Base-by-base conservation (phyloP, 1,140 invertebrate species). In the Procambarus clarkii region DNA sequence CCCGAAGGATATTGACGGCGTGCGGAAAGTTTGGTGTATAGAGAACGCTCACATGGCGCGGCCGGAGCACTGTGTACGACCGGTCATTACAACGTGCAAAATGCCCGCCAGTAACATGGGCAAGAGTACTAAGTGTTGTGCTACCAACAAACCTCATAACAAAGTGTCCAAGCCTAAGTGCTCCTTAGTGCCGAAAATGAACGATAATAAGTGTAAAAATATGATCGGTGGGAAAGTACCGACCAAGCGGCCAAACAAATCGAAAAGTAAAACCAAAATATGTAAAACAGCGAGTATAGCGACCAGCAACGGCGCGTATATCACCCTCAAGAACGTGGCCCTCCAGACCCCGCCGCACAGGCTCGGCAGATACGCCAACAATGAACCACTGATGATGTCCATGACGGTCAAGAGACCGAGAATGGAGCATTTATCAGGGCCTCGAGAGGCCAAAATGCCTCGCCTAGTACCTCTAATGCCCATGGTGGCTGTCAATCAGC, bases 21-120 rank as follows among this genome's bases (percentile, higher is more conserved):
- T 93, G 78, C 74, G 92, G 44, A 79, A 93, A 76, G 79, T 92
- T 18, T 93, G 92, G 92, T 93, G 92, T 58, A 34, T 93, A 58
- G 87, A 93, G 58, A 93, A 93, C 76, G 92, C 92, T 13, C 92
- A 93, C 76, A 93, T 93, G 88, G 91, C 92, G 45, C 83, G 86
- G 78, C 91, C 92, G 34, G 92, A 93, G 80, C 91, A 92, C 74
- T 92, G 92, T 82, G 89, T 91, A 45, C 83, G 89, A 77, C 82
- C 92, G 3, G 84, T 91, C 50, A 84, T 81, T 77, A 81, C 81
- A 77, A 77, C 87, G 81, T 82, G 48, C 45, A 86, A 88, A 78
- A 54, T 86, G 80, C 0, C 80, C 21, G 34, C 44, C 76, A 76
- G 76, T 78, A 84, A 60, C 48, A 78, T 18, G 79, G 78, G 69